Conservation (phyloP, 1,140 invertebrate genomes). For the Chymomyza costata region DNA sequence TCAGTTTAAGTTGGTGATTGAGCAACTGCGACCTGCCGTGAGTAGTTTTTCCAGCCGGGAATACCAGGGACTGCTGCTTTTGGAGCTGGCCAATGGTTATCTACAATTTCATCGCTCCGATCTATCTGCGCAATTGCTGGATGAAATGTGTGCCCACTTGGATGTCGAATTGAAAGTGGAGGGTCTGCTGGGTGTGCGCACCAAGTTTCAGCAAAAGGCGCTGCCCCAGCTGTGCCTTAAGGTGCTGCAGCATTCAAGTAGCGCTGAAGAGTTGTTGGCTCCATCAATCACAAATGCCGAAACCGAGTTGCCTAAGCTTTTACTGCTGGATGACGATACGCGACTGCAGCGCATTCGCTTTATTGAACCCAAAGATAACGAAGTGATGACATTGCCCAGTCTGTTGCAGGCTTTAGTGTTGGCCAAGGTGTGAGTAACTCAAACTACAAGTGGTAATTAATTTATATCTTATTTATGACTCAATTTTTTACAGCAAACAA, state of each 20-base stretch:
- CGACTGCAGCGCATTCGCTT: constrained; percentile 87
- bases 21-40: constrained; percentile 76
- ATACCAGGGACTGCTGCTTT: constrained; percentile 80
- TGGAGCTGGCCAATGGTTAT: constrained; percentile 86
- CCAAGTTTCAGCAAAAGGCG: constrained; percentile 88
- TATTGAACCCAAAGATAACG: constrained; percentile 78
- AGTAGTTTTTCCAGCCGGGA: constrained; percentile 74
- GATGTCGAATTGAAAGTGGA: constrained; percentile 80
- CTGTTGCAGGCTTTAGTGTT: constrained; percentile 88
- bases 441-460: constrained; percentile 38
- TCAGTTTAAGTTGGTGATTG: constrained; percentile 79
- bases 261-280: constrained; percentile 67
- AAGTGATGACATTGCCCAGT: constrained; percentile 79
- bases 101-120: constrained; percentile 84
- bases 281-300: constrained; percentile 76
- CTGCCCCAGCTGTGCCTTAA: constrained; percentile 87
- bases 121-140: constrained; percentile 81
- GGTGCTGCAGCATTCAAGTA: constrained; percentile 55
- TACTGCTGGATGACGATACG: constrained; percentile 89
- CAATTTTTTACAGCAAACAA: constrained; percentile 76
- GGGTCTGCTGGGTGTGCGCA: constrained; percentile 90
- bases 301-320: constrained; percentile 78
- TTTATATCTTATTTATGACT: too few relatives aligned
- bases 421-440: constrained; percentile 79
- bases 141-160: constrained; percentile 79